These are phyloP conservation scores for Ormyrus pomaceus DNA, from an alignment of 2,888 invertebrate genomes.

Conservation along the genomic window DNA sequence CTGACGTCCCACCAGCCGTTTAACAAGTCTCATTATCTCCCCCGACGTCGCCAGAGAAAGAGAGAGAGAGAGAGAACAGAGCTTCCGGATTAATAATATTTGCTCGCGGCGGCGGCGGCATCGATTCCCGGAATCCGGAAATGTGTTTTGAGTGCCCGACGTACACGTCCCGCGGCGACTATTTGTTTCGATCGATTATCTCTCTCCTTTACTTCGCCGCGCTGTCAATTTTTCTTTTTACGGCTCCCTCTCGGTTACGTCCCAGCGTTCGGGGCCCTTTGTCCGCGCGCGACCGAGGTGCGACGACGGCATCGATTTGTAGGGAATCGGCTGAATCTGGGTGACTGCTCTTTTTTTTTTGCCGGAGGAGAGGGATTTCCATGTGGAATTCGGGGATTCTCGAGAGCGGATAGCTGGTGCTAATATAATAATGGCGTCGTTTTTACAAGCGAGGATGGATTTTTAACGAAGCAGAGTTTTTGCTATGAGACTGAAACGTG, in stretches of 20 bases:
- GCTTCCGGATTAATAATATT: slow-evolving; percentile 40
- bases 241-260: not conserved
- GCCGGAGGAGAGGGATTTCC: too few relatives aligned
- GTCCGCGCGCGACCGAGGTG: not conserved
- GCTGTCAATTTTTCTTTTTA: slow-evolving; percentile 2
- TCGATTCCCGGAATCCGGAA: slow-evolving; percentile 34
- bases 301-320: not conserved
- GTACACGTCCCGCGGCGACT: not conserved
- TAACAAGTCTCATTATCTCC: too few relatives aligned
- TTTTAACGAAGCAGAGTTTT: too few relatives aligned
- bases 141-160: slow-evolving; percentile 40
- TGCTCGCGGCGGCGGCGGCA: slow-evolving; percentile 13
- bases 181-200: slow-evolving; percentile 33
- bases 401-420: too few relatives aligned
- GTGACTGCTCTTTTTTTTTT: too few relatives aligned
- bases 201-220: slow-evolving; percentile 13
- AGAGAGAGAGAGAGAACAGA: not conserved
- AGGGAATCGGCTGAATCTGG: too few relatives aligned
- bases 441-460: too few relatives aligned
- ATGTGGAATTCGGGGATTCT: too few relatives aligned
- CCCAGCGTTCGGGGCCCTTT: not conserved
- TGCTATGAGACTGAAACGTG: too few relatives aligned
- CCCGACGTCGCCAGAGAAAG: too few relatives aligned
- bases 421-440: too few relatives aligned
- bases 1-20: too few relatives aligned